Percentiles rank a stretch among this genome's conserved stretches.
Evolutionary conservation across 2,113 vertebrate species (phyloP).

Genomic region (Todiramphus saurophagus): DNA sequence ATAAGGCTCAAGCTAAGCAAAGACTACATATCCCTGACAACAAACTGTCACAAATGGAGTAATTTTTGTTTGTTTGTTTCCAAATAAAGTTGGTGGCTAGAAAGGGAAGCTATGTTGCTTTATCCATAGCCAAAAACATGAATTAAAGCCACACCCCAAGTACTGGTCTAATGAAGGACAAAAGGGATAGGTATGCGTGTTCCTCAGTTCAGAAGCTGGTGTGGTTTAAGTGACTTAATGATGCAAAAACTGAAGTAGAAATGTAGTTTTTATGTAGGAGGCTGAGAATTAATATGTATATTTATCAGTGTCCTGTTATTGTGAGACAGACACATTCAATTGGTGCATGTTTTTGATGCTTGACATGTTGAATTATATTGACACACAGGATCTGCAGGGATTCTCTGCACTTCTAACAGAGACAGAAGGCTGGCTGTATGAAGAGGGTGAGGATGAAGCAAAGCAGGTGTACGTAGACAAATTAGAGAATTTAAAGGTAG

Average conservation of each 20-base stretch:
- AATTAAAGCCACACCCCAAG: background rate
- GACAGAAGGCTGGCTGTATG: slow-evolving; percentile 83
- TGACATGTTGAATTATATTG: background rate
- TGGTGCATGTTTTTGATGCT: background rate
- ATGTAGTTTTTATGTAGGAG: background rate
- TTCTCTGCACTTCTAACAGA: slow-evolving; percentile 75
- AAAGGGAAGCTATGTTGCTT: background rate
- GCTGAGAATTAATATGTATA: background rate
- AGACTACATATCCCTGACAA: background rate
- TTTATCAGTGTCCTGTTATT: background rate
- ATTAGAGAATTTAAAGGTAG: slow-evolving; percentile 78
- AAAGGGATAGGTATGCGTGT: background rate
- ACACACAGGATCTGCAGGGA: slow-evolving; percentile 69
- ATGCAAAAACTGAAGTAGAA: background rate
- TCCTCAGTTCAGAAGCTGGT: background rate
- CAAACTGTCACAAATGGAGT: background rate
- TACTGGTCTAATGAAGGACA: background rate
- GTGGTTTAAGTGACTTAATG: background rate
- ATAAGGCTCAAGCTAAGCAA: background rate
- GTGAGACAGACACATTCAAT: no score
- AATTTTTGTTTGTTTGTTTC: background rate
- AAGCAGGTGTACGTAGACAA: slow-evolving; percentile 82
- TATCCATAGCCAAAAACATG: background rate
- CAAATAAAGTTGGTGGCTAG: background rate
- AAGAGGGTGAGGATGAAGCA: slow-evolving; percentile 81